Conservation (phyloP, 2,113 vertebrate species). For the Leuciscus idus region DNA sequence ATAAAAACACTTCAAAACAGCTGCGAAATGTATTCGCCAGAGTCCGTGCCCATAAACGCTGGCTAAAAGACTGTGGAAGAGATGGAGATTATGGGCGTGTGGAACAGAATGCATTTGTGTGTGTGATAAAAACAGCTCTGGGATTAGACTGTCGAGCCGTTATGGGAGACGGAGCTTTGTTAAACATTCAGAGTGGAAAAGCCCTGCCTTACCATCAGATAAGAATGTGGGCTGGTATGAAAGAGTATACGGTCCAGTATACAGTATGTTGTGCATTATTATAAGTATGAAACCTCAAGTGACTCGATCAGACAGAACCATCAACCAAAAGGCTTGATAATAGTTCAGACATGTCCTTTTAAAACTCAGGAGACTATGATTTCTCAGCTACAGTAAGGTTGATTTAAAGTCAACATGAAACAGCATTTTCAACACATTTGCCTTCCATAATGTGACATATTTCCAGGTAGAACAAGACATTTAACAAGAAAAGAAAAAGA, state of each 20-base stretch:
- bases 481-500: too few species aligned
- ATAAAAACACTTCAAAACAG: slow-evolving; percentile 49
- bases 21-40: slow-evolving; percentile 51
- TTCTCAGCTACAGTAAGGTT: background rate
- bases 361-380: background rate
- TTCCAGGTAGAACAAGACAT: background rate
- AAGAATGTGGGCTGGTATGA: background rate
- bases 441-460: background rate
- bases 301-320: background rate
- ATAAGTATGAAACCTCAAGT: slow-evolving; percentile 1
- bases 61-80: slow-evolving; percentile 4
- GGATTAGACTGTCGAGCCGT: slow-evolving; percentile 46
- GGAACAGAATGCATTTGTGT: slow-evolving; percentile 16
- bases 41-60: slow-evolving; percentile 27
- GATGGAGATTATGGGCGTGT: slow-evolving; percentile 23
- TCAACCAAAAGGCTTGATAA: background rate
- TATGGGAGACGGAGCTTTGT: slow-evolving; percentile 56
- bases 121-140: slow-evolving; percentile 41
- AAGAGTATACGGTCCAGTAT: background rate
- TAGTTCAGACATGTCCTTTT: background rate
- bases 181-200: slow-evolving; percentile 44
- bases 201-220: slow-evolving; percentile 47
- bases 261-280: background rate
- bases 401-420: background rate
- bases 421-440: background rate